Conservation (phyloP, 2,113 vertebrate species). For the Climacteris rufus region DNA sequence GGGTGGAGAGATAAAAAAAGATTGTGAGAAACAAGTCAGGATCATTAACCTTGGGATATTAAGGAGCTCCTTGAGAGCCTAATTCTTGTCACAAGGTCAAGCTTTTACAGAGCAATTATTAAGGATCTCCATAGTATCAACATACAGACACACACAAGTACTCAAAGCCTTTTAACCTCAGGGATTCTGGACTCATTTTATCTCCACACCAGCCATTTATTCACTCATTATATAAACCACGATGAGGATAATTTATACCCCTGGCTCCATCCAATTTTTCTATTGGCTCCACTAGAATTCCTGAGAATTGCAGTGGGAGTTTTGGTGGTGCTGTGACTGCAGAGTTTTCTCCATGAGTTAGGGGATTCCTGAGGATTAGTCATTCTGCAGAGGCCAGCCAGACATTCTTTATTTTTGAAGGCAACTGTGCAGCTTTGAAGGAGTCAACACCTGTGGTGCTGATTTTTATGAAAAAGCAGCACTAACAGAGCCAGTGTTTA, state of each 20-base stretch:
- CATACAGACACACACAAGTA: neutral
- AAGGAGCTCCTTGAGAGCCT: neutral
- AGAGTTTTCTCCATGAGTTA: neutral
- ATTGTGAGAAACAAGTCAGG: constrained; percentile 39
- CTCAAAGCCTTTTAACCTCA: neutral
- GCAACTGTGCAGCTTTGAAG: neutral
- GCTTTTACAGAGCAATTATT: constrained; percentile 45
- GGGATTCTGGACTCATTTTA: neutral
- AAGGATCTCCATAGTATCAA: constrained; percentile 13
- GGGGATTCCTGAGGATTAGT: neutral
- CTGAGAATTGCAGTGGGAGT: neutral
- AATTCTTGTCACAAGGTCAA: constrained; percentile 55
- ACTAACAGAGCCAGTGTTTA: neutral
- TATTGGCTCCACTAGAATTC: neutral
- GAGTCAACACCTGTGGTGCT: neutral
- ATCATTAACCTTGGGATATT: neutral
- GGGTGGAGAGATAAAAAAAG: constrained; percentile 34
- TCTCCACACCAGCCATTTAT: neutral
- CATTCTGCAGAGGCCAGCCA: neutral
- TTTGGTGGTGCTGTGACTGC: neutral
- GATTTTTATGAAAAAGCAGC: neutral
- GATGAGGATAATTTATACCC: neutral
- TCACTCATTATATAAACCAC: neutral
- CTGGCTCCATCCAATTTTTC: neutral
- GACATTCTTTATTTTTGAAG: neutral